A percentile compares a stretch with the other conserved stretches of the same genome.
These are phyloP conservation scores for Pyrrhia umbra DNA, from an alignment of 2,888 invertebrate species.

Conservation along the genomic window DNA sequence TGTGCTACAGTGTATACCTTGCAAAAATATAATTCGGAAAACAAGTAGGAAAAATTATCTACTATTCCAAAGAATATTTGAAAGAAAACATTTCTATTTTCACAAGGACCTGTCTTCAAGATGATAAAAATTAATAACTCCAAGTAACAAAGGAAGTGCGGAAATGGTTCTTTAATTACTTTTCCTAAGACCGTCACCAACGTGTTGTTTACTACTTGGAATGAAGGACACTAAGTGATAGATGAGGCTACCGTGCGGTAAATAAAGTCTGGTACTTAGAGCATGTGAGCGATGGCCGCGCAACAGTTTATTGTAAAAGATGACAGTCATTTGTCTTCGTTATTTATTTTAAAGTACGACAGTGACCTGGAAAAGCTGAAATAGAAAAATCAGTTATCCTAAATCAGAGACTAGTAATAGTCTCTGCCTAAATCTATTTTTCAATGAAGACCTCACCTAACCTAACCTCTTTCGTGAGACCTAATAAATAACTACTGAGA, in stretches of 20 bases:
- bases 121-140: neutral
- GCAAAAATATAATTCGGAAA: too few species aligned
- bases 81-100: conserved; percentile 7
- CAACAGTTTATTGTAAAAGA: conserved; percentile 32
- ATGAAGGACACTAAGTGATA: conserved; percentile 40
- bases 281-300: conserved; percentile 21
- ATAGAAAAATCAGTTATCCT: conserved; percentile 1
- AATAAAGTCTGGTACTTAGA: conserved; percentile 20
- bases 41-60: neutral
- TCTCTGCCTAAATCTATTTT: too few species aligned
- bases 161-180: conserved; percentile 43
- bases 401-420: too few species aligned
- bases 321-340: conserved; percentile 15
- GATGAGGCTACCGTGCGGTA: conserved; percentile 27
- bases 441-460: too few species aligned
- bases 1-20: too few species aligned
- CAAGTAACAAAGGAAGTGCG: conserved; percentile 39
- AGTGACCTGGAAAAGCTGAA: neutral
- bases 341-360: conserved; percentile 15
- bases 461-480: neutral
- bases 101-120: neutral
- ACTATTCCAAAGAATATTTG: neutral
- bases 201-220: conserved; percentile 28
- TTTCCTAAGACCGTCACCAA: conserved; percentile 13
- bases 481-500: neutral